Percentiles rank a stretch among this genome's conserved stretches.
These are phyloP conservation scores for Augochlorella aurata DNA, from an alignment of 2,888 invertebrate species.

Conservation along the genomic window DNA sequence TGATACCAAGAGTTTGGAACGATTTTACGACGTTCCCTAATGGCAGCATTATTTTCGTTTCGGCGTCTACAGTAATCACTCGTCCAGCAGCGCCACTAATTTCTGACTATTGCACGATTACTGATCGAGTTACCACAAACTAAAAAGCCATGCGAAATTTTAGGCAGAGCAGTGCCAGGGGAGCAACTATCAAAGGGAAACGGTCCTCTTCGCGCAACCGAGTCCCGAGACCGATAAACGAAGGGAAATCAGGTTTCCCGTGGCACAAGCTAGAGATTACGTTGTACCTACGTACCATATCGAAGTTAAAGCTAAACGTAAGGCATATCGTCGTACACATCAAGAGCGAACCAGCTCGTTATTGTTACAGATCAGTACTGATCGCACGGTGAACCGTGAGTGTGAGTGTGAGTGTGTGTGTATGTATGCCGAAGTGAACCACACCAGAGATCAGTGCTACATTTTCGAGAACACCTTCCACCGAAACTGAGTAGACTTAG, in stretches of 20 bases:
- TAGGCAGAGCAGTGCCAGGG: neutral
- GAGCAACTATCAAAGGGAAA: neutral
- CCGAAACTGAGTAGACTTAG: conserved; percentile 43
- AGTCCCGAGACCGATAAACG: neutral
- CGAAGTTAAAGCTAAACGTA: conserved; percentile 44
- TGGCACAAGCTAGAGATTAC: conserved; percentile 58
- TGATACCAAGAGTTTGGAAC: no score
- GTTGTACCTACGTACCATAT: conserved; percentile 50
- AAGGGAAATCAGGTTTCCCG: conserved; percentile 25
- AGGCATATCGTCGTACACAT: conserved; percentile 48
- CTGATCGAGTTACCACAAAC: neutral
- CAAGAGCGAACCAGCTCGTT: conserved; percentile 41
- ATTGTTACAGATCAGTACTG: conserved; percentile 29
- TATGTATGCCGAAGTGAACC: conserved; percentile 63
- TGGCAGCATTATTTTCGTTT: no score
- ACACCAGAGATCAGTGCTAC: conserved; percentile 18
- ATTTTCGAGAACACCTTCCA: conserved; percentile 60
- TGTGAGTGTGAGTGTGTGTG: conserved; percentile 47
- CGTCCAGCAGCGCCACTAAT: no score
- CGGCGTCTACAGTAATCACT: no score
- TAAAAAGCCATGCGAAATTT: neutral
- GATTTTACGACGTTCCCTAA: no score
- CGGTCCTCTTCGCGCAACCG: neutral
- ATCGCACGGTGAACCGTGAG: conserved; percentile 30
- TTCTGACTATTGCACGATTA: no score